Conservation (phyloP, 2,888 invertebrate genomes). For the Ennomos erosarius region DNA sequence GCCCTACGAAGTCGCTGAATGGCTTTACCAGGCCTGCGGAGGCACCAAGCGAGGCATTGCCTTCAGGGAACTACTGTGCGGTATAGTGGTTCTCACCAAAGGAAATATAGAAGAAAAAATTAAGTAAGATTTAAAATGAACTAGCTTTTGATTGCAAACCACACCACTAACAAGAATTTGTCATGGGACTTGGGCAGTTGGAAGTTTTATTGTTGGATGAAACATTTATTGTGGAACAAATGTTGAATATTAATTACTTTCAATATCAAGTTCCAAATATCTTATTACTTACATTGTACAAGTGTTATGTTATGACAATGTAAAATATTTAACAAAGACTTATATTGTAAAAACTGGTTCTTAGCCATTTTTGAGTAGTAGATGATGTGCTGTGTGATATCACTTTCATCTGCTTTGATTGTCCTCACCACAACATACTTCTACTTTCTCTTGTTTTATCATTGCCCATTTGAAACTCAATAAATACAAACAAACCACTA, state of each 20-base stretch:
- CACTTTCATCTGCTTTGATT: too few species aligned
- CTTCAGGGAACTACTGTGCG: conserved; percentile 93
- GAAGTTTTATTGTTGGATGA: conserved; percentile 13
- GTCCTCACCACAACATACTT: too few species aligned
- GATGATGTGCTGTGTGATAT: too few species aligned
- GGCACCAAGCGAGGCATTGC: conserved; percentile 92
- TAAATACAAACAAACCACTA: too few species aligned
- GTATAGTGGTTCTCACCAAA: conserved; percentile 93
- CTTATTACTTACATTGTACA: not conserved
- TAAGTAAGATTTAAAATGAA: conserved; percentile 75
- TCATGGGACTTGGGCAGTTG: conserved; percentile 10
- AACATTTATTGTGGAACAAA: conserved; percentile 18
- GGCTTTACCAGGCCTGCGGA: conserved; percentile 93
- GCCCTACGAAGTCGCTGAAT: conserved; percentile 92
- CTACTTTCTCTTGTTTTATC: too few species aligned
- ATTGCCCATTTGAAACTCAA: too few species aligned
- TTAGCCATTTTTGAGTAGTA: too few species aligned
- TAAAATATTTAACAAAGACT: too few species aligned
- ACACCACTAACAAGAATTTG: conserved; percentile 31
- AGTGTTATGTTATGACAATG: too few species aligned
- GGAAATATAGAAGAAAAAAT: conserved; percentile 95
- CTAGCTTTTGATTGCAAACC: conserved; percentile 48
- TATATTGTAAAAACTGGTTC: too few species aligned
- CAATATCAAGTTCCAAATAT: conserved; percentile 3
- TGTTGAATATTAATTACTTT: conserved; percentile 10